Evolutionary conservation across 2,888 invertebrate genomes (phyloP).

Genomic region (Onchidella celtica): DNA sequence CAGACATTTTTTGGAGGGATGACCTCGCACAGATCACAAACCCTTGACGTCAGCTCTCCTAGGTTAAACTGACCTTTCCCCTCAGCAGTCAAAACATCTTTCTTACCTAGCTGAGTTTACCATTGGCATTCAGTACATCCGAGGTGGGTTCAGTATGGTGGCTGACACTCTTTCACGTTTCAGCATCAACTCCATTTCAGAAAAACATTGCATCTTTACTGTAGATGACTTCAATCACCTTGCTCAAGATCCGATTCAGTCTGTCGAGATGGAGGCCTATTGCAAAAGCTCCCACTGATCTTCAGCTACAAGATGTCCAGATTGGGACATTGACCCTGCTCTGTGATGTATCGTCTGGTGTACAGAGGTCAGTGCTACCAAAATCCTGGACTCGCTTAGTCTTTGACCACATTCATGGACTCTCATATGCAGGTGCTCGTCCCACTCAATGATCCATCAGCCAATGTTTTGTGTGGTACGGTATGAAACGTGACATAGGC

Average conservation of each 20-base stretch:
- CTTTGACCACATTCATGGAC: slow-evolving; percentile 35
- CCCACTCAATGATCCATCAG: slow-evolving; percentile 35
- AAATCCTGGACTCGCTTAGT: slow-evolving; percentile 26
- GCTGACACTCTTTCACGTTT: slow-evolving; percentile 38
- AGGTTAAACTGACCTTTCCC: slow-evolving; percentile 21
- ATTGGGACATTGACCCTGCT: slow-evolving; percentile 19
- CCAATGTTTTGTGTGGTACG: slow-evolving; percentile 37
- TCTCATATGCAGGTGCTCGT: slow-evolving; percentile 32
- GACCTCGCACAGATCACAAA: slow-evolving; percentile 28
- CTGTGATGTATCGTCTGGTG: slow-evolving; percentile 13
- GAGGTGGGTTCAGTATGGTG: slow-evolving; percentile 33
- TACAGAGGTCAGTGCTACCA: slow-evolving; percentile 20
- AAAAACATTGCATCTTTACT: too few species aligned
- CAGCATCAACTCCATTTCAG: too few species aligned
- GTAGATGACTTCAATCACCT: slow-evolving; percentile 3
- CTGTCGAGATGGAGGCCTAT: slow-evolving; percentile 38
- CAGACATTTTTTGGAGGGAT: slow-evolving; percentile 29
- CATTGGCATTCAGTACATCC: slow-evolving; percentile 26
- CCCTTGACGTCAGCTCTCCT: slow-evolving; percentile 19
- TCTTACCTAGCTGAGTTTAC: slow-evolving; percentile 29
- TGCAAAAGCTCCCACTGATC: slow-evolving; percentile 27
- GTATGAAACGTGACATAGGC: slow-evolving; percentile 43
- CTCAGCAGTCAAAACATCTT: slow-evolving; percentile 36
- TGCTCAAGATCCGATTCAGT: slow-evolving; percentile 35
- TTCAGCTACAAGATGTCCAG: slow-evolving; percentile 23